Percentiles rank a stretch among this genome's conserved stretches.
Evolutionary conservation across 2,888 invertebrate species (phyloP).

Genomic region (Drosophila histrio): DNA sequence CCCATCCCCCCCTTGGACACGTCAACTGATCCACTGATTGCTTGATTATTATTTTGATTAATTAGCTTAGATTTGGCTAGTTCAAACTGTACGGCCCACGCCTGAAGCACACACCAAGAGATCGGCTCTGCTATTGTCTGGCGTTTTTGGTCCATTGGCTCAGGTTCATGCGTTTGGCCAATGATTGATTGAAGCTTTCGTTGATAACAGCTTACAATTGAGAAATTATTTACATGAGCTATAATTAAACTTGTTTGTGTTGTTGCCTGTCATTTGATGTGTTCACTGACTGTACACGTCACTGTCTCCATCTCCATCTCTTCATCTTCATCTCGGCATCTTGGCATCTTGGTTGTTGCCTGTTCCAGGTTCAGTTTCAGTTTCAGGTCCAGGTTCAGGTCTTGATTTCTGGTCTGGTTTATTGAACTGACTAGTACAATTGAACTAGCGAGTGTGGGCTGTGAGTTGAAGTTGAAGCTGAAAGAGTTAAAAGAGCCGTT

Average conservation of each 20-base stretch:
- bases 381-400: neutral
- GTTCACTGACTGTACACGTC: slow-evolving; percentile 47
- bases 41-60: slow-evolving; percentile 83
- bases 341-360: no score
- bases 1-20: neutral
- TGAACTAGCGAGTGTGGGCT: slow-evolving; percentile 62
- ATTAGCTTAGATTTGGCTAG: slow-evolving; percentile 82
- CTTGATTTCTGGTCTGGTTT: slow-evolving; percentile 63
- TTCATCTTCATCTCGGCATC: neutral
- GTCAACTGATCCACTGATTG: slow-evolving; percentile 74
- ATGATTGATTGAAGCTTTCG: slow-evolving; percentile 81
- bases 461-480: slow-evolving; percentile 13
- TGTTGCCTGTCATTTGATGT: slow-evolving; percentile 75
- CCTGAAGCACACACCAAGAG: slow-evolving; percentile 56
- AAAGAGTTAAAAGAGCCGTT: slow-evolving; percentile 28
- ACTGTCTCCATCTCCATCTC: slow-evolving; percentile 23
- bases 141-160: slow-evolving; percentile 49
- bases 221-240: slow-evolving; percentile 81
- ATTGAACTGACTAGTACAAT: slow-evolving; percentile 69
- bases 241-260: slow-evolving; percentile 81
- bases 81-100: slow-evolving; percentile 77
- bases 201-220: slow-evolving; percentile 81
- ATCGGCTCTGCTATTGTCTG: slow-evolving; percentile 45
- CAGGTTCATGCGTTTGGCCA: slow-evolving; percentile 73
- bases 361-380: neutral